Base-by-base conservation (phyloP, 2,113 vertebrate genomes). In the Penelope pileata region DNA sequence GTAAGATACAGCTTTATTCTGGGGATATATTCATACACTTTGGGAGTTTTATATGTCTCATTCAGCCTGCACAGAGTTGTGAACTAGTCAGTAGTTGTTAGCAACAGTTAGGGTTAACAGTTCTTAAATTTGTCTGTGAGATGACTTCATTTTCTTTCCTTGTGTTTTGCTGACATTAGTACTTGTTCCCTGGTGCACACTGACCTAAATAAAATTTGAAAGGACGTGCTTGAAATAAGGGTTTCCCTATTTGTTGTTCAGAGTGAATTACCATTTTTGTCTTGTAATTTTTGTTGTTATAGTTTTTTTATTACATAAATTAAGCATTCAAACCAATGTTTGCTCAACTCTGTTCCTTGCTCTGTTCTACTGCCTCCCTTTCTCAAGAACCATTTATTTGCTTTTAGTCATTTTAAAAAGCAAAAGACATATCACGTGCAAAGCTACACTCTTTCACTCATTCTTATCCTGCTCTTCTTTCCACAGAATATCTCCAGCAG, bases 181-280 rank as follows among this genome's bases (percentile, higher is more conserved):
- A 58, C 62, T 66, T 72, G 12, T 60, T 91, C 62, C 26, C 88
- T 53, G 13, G 54, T 86, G 48, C 63, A 91, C 17, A 40, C 3
- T 54, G 74, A 73, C 68, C 67, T 81, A 73, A 60, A 62, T 88
- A 81, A 91, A 88, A 85, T 86, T 80, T 93, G 42, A 92, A 92
- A 91, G 30, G 50, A 78, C 10, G 29, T 42, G 17, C 42, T 85
- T 23, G 30, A 85, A 85, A 51, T 43, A 16, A 85, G 81, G 9
- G 4, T 3, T 2, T 75, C 5, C 43, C 3, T 62, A 16, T 81
- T n/a, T 59, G 12, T 76, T 51, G 6, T 70, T 76, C 27, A n/a
- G 27, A 66, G 10, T 18, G 21, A 82, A 66, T 77, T 38, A n/a
- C 34, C 13, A 30, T 5, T 2, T 1, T 2, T 2, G 1, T 82